Base-by-base conservation (phyloP, 2,888 invertebrate species). In the Nasonovia ribisnigri region DNA sequence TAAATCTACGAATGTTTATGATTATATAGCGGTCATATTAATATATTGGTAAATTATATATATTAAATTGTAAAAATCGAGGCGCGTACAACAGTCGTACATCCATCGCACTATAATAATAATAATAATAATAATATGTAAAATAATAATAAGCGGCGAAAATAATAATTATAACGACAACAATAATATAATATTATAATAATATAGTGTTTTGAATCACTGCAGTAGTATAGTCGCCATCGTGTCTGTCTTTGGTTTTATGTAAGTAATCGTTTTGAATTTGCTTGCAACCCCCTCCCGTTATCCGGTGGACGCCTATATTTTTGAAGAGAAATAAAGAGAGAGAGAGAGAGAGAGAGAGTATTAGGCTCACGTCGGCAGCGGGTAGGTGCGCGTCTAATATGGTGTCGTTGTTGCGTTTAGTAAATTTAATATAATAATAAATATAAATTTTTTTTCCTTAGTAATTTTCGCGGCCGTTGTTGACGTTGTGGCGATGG, bases 361-460 rank as follows among this genome's bases (percentile, higher is more conserved):
- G 5, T 36, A 36, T 77, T 77, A 42, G 77, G 20, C 77, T 36
- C 77, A 36, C 77, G 20, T 36, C 77, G 77, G 77, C 36, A 77
- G 77, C 36, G 77, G 20, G 77, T 77, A 20, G 77, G 36, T 51
- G 48, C 51, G 24, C 36, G 24, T 48, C 36, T 48, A 88, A 36
- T 88, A 88, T 24, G 51, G 88, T 36, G 88, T n/a, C 36, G 11
- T n/a, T 87, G 87, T 88, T 36, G 51, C 36, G 36, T 36, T 51
- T 88, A 36, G 77, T 36, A 88, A 51, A 51, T 88, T 88, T 88
- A 51, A 88, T 88, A 29, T 43, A 51, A 88, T 57, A 43, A 42
- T 88, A 88, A 29, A 57, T 46, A 26, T 57, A 57, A 54, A 29
- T 42, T 36, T 88, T 54, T 51, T 88, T 88, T 88, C 13, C 36